A percentile compares a stretch with the other conserved stretches of the same genome.
Conservation (phyloP, 2,797 vertebrate genomes). For the Phylloscopus collybita region DNA sequence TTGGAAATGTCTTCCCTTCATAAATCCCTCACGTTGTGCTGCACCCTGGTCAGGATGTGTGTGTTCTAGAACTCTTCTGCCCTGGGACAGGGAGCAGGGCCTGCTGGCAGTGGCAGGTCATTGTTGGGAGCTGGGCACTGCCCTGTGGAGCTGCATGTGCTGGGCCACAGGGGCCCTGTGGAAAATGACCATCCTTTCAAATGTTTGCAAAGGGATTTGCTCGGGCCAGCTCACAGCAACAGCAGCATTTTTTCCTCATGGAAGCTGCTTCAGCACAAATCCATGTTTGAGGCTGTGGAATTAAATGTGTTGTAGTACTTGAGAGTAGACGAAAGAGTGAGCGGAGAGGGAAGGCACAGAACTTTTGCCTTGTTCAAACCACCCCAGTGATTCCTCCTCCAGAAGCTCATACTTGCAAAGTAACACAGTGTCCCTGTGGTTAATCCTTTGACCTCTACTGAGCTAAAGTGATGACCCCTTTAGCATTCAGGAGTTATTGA, state of each 20-base stretch:
- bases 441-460: not conserved
- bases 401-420: not conserved
- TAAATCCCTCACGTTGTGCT: accelerated
- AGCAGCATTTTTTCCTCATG: not conserved
- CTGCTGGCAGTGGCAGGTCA: not conserved
- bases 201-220: not conserved
- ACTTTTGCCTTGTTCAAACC: not conserved
- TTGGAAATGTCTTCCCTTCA: not conserved
- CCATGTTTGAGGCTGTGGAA: not conserved
- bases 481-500: not conserved
- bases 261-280: not conserved
- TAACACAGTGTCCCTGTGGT: not conserved
- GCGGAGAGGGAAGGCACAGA: not conserved
- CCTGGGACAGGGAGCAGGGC: not conserved
- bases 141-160: not conserved
- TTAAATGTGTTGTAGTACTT: not conserved
- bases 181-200: not conserved
- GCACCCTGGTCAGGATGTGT: not conserved
- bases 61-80: not conserved
- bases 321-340: not conserved
- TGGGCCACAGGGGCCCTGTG: not conserved
- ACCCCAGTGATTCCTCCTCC: not conserved
- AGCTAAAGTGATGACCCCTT: not conserved
- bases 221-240: not conserved
- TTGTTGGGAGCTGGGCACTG: not conserved